Conservation (phyloP, 2,797 vertebrate genomes). For the Ctenochaetus hawaiiensis region DNA sequence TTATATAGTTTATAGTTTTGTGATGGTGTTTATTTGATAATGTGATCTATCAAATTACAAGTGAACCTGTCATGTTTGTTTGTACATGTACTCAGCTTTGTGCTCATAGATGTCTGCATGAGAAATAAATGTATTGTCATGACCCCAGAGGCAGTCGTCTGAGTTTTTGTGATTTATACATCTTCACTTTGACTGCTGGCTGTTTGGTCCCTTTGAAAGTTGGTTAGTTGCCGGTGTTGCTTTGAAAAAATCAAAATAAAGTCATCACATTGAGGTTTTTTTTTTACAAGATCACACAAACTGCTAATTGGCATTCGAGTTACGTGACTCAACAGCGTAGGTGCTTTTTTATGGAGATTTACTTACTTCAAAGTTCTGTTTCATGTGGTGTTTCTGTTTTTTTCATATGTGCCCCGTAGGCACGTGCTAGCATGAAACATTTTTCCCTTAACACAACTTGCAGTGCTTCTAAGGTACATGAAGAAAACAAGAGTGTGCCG, state of each 20-base stretch:
- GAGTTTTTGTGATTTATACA: slow-evolving; percentile 1
- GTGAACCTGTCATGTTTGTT: neutral
- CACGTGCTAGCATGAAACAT: neutral
- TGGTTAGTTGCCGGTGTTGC: slow-evolving; percentile 14
- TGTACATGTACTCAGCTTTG: too few relatives aligned
- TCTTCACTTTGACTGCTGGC: slow-evolving; percentile 1
- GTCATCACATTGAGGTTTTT: slow-evolving; percentile 27
- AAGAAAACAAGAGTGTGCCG: slow-evolving; percentile 2
- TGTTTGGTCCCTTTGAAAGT: slow-evolving; percentile 37
- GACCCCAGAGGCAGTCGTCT: slow-evolving; percentile 12
- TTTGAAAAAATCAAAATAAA: slow-evolving; percentile 36
- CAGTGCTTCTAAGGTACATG: neutral
- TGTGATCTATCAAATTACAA: neutral
- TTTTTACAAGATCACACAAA: slow-evolving; percentile 43
- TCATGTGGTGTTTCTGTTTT: slow-evolving; percentile 40
- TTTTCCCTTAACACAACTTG: slow-evolving; percentile 16
- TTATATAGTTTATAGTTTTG: too few relatives aligned
- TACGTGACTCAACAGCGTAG: slow-evolving; percentile 20
- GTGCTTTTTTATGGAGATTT: slow-evolving; percentile 68
- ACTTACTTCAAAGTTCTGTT: slow-evolving; percentile 59
- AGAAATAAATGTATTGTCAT: neutral
- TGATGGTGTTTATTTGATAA: neutral
- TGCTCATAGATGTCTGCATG: too few relatives aligned
- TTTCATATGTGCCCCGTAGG: slow-evolving; percentile 22
- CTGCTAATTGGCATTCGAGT: slow-evolving; percentile 52